Percentiles rank a stretch among this genome's conserved stretches.
These are phyloP conservation scores for Lepus timidus DNA, from an alignment of 2,113 vertebrate genomes.

Conservation along the genomic window DNA sequence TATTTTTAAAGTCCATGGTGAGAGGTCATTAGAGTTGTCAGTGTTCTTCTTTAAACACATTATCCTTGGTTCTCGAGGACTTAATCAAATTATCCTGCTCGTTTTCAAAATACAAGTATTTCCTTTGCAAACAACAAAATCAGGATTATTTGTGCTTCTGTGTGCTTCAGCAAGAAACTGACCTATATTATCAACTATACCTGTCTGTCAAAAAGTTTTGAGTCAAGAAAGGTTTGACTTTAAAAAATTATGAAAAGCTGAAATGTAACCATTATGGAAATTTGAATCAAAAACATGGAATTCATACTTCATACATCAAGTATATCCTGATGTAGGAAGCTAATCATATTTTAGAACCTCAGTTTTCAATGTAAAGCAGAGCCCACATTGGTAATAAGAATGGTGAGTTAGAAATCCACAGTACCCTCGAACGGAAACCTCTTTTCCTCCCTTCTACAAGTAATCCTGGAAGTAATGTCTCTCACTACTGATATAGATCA, in stretches of 20 bases:
- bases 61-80: slow-evolving; percentile 90
- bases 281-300: not conserved
- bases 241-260: not conserved
- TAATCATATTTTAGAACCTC: slow-evolving; percentile 90
- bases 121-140: slow-evolving; percentile 90
- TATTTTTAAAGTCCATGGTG: slow-evolving; percentile 90
- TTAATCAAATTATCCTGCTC: slow-evolving; percentile 94
- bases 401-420: slow-evolving; percentile 94
- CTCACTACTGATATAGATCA: not conserved
- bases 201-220: slow-evolving; percentile 87
- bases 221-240: slow-evolving; percentile 31
- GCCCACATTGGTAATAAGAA: slow-evolving; percentile 95
- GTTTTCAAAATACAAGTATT: slow-evolving; percentile 93
- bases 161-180: slow-evolving; percentile 91
- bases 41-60: slow-evolving; percentile 89
- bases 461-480: not conserved
- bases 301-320: not conserved
- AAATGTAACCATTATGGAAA: not conserved
- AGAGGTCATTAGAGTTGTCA: slow-evolving; percentile 88
- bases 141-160: slow-evolving; percentile 90
- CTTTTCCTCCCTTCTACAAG: no score
- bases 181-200: slow-evolving; percentile 88
- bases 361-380: slow-evolving; percentile 93
- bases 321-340: slow-evolving; percentile 89
- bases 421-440: slow-evolving; percentile 95